phyloP scores from a whole-genome alignment of 2,888 invertebrate species.

The Hemithea aestivaria region DNA sequence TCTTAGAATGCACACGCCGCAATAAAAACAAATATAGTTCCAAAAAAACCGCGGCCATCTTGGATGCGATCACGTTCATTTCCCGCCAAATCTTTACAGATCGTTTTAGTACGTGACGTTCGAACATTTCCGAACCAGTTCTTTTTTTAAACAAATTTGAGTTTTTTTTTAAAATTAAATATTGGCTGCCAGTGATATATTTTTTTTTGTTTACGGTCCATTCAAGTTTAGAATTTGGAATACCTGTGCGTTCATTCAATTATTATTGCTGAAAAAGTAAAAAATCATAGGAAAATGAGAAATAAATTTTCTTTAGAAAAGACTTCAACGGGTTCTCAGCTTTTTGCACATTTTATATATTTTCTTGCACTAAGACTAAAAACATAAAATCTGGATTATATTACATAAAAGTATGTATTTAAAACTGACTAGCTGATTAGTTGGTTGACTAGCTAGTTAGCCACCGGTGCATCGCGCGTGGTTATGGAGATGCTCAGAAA shows the following conservation, averaged over 20 bases:
- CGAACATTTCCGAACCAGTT: constrained; percentile 35
- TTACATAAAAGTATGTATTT: no score
- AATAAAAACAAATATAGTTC: constrained; percentile 74
- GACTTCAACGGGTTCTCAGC: no score
- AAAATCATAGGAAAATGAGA: no score
- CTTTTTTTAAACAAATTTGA: constrained; percentile 39
- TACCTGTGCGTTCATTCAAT: neutral
- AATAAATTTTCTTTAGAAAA: no score
- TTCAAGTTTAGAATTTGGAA: neutral
- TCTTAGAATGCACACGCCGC: constrained; percentile 59
- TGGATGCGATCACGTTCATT: constrained; percentile 52
- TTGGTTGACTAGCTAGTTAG: no score
- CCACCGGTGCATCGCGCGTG: no score
- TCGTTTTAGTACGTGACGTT: constrained; percentile 73
- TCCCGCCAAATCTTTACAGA: constrained; percentile 67
- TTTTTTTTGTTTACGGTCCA: constrained; percentile 21
- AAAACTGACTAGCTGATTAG: no score
- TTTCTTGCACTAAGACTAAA: no score
- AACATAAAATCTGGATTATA: no score
- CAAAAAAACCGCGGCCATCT: constrained; percentile 41
- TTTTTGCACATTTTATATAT: no score
- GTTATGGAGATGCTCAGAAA: no score
- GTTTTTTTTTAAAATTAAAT: constrained; percentile 32
- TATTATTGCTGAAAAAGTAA: no score
- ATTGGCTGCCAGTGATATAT: constrained; percentile 44